Percentiles rank a stretch among this genome's conserved stretches.
phyloP scores from a whole-genome alignment of 35 echinoderm and acorn worm genomes.

The Lytechinus pictus region DNA sequence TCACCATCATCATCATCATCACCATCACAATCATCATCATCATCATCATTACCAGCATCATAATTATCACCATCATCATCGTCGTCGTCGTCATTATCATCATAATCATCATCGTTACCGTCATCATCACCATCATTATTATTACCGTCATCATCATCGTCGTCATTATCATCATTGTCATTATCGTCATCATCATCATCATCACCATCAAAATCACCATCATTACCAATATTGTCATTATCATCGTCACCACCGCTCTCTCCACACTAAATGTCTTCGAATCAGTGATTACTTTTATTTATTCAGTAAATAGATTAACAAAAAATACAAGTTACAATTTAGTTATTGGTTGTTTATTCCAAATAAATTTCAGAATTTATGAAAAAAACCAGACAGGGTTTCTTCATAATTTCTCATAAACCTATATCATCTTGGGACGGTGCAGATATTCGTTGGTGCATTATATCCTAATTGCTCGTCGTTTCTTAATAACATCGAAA shows the following conservation, averaged over 20 bases:
- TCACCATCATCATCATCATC: too few relatives aligned
- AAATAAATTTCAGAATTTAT: neutral
- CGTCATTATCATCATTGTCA: neutral
- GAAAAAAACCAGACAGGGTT: too few relatives aligned
- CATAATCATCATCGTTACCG: neutral
- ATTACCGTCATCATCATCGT: neutral
- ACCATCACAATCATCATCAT: too few relatives aligned
- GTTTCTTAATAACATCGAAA: neutral
- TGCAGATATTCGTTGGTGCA: neutral
- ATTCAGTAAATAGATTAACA: neutral
- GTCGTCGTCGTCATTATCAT: neutral
- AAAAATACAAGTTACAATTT: neutral
- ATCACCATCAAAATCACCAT: neutral
- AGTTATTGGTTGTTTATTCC: neutral
- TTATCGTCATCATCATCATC: neutral
- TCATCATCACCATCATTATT: too few relatives aligned
- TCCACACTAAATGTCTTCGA: neutral
- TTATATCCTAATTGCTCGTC: neutral
- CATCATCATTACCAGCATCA: neutral
- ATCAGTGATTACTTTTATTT: neutral
- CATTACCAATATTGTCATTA: neutral
- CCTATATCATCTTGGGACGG: too few relatives aligned
- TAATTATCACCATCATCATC: neutral
- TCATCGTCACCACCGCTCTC: neutral
- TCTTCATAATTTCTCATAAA: too few relatives aligned